Evolutionary conservation across 2,888 invertebrate genomes (phyloP), one percentile per base, ranked within the genome.

Genomic region (Melipona beecheii): DNA sequence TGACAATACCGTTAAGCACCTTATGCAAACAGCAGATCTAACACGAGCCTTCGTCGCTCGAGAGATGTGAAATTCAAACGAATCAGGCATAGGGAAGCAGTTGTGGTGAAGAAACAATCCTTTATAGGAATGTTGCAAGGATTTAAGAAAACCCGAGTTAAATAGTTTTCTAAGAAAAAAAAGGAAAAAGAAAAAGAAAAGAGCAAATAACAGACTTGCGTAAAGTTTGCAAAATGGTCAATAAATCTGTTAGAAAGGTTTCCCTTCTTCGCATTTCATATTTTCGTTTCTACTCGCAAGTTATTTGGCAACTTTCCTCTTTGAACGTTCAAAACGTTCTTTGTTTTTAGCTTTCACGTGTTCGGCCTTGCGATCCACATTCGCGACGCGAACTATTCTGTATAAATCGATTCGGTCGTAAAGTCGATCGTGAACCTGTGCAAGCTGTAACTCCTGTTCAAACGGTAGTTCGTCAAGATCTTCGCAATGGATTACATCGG

Each of bases 371-470:
- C 27, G 60, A 60, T 27, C 60, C 49, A n/a, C 31, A 66, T 78
- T 27, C 75, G 43, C 9, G 75, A 60, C 73, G 66, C 58, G 69
- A 43, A 83, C 79, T 77, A 66, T 31, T 31, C 4, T 31, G 4
- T 62, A 82, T 84, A 82, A 86, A 82, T 87, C 78, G 78, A 62
- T 70, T 62, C 65, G 66, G 65, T 65, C 79, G 69, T 82, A 85
- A 79, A 81, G n/a, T 58, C 36, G 72, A 77, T 66, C 69, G 54
- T 70, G 50, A 75, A 75, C 62, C 68, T 75, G 71, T 79, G 31
- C 70, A 50, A 24, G 60, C 19, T 43, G 36, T 65, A 75, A 73
- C 65, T 86, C 81, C 64, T 27, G 36, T 19, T 69, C 75, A 76
- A 84, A 84, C 64, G 81, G 76, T 81, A 74, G 58, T 54, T 27